phyloP scores from a whole-genome alignment of 2,797 vertebrate genomes.

The Poliocrania exsul region DNA sequence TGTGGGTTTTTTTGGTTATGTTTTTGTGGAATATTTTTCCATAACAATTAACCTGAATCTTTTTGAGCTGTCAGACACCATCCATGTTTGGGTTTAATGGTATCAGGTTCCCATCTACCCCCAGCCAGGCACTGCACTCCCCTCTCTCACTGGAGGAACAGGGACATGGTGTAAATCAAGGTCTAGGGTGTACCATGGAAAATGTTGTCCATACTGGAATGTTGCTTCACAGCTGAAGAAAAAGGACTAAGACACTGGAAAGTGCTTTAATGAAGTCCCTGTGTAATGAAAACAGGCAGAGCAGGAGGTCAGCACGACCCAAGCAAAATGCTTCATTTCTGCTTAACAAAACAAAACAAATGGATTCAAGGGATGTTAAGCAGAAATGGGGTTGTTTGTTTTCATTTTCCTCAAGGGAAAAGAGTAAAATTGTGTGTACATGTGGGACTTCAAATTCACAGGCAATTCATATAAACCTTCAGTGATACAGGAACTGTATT shows the following conservation, averaged over 20 bases:
- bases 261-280: not conserved
- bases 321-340: not conserved
- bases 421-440: not conserved
- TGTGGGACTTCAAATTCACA: not conserved
- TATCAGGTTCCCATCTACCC: not conserved
- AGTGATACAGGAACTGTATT: not conserved
- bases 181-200: not conserved
- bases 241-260: not conserved
- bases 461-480: not conserved
- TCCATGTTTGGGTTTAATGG: not conserved
- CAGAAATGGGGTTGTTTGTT: not conserved
- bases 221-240: not conserved
- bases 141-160: not conserved
- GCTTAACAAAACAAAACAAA: constrained; percentile 26
- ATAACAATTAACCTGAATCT: not conserved
- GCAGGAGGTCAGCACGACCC: constrained; percentile 1
- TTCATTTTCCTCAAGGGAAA: not conserved
- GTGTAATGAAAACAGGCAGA: not conserved
- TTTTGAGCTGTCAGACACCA: not conserved
- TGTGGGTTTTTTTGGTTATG: too few species aligned
- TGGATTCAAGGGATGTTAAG: not conserved
- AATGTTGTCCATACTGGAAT: not conserved
- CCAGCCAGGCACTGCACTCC: not conserved
- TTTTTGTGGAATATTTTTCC: not conserved
- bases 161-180: not conserved